Base-by-base conservation (phyloP, 2,797 vertebrate genomes). In the Monodelphis domestica region DNA sequence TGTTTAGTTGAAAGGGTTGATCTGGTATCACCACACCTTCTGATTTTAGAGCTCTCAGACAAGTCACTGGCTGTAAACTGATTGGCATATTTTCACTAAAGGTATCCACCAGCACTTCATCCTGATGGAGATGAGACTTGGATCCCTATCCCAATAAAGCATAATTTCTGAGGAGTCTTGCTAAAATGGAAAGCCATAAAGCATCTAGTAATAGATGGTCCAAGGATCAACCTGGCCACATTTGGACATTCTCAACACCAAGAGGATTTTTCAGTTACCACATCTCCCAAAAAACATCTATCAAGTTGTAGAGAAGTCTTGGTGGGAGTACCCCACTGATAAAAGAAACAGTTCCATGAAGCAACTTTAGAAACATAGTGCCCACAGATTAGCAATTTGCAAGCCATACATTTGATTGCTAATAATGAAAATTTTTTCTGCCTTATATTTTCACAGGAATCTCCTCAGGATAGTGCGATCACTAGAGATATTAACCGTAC, bases 401-500 rank as follows among this genome's bases (percentile, higher is more conserved):
- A 84, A 50, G 24, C 38, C 38, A 84, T 50, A 45, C 24, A 50
- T 50, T 84, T 70, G 45, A 91, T 15, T 87, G 50, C 90, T 28
- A 53, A 33, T 88, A 30, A 12, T 57, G 88, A 78, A 92, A 56
- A 14, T 57, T 26, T 87, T 6, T 93, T 54, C 90, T 90, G 50
- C 70, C 29, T 88, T 29, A 0, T 94, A 50, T 96, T 93, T 70
- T 93, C 45, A 63, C 51, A 99, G 99, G 99, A 99, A 97, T 99
- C 99, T 94, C 99, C 99, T 2, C 99, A 99, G 97, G 99, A 99
- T 98, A 99, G 99, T 91, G 99, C 99, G 93, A 99, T 99, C 98
- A 99, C 99, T 90, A 98, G 99, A 89, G 99, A 99, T 98, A 99
- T 99, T 98, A 99, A 99, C 97, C 99, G 99, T 94, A 99, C 99